A percentile compares a stretch with the other conserved stretches of the same genome.
Conservation (phyloP, 2,888 invertebrate species). For the Furcula furcula region DNA sequence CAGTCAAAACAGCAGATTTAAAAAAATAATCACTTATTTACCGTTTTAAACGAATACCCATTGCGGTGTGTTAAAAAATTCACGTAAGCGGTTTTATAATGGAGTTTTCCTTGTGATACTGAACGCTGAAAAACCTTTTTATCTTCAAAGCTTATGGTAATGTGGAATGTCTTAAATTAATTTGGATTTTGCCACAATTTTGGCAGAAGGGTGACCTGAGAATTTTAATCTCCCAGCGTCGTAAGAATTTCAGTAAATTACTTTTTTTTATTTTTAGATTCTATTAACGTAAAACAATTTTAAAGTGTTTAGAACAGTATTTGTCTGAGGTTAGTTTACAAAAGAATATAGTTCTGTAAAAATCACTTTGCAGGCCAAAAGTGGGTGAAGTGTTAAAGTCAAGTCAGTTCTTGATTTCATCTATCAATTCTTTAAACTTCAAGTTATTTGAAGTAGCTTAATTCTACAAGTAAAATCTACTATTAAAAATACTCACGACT, state of each 20-base stretch:
- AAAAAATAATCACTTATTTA: neutral
- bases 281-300: too few relatives aligned
- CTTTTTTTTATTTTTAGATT: neutral
- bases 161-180: slow-evolving; percentile 39
- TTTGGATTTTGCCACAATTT: slow-evolving; percentile 38
- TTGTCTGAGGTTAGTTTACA: too few relatives aligned
- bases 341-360: too few relatives aligned
- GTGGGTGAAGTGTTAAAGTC: too few relatives aligned
- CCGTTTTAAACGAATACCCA: slow-evolving; percentile 20
- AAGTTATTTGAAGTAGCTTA: too few relatives aligned
- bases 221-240: neutral
- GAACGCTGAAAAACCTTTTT: slow-evolving; percentile 36
- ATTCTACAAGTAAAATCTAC: too few relatives aligned
- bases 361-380: too few relatives aligned
- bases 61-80: slow-evolving; percentile 33
- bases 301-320: too few relatives aligned
- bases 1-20: neutral
- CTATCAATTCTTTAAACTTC: too few relatives aligned
- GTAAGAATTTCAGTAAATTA: neutral
- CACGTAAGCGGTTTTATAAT: slow-evolving; percentile 37
- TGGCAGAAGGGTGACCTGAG: slow-evolving; percentile 16
- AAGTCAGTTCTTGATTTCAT: too few relatives aligned
- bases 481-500: too few relatives aligned
- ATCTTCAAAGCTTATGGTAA: slow-evolving; percentile 42
- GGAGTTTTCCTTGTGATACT: slow-evolving; percentile 36